These are phyloP conservation scores for Distichodus sexfasciatus DNA, from an alignment of 2,797 vertebrate species.

Conservation along the genomic window DNA sequence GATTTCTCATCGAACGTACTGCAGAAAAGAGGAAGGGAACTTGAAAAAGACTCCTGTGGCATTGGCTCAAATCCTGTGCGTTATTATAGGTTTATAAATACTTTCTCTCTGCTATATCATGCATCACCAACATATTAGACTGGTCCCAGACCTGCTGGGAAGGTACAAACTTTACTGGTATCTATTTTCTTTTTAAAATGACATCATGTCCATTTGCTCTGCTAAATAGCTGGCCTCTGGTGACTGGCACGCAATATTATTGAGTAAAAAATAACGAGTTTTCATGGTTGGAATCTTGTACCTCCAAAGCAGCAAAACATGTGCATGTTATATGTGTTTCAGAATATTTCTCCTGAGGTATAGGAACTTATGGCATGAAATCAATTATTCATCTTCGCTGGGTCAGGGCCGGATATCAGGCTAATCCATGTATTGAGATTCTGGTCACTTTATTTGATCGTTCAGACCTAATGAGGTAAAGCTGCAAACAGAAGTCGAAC, in stretches of 20 bases:
- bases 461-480: constrained; percentile 7
- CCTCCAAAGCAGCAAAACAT: constrained; percentile 5
- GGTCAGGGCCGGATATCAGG: constrained; percentile 33
- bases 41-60: constrained; percentile 26
- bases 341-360: constrained; percentile 15
- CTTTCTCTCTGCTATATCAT: constrained; percentile 3
- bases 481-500: neutral
- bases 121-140: constrained; percentile 12
- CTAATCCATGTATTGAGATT: constrained; percentile 12
- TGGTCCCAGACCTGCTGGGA: constrained; percentile 54
- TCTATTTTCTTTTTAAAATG: constrained; percentile 28
- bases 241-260: constrained; percentile 31
- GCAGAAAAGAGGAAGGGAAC: constrained; percentile 19
- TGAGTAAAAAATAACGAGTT: constrained; percentile 31
- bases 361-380: neutral
- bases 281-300: neutral
- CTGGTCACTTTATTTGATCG: constrained; percentile 12
- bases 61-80: constrained; percentile 36
- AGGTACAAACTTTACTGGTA: constrained; percentile 10
- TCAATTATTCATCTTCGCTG: constrained; percentile 19
- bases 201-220: constrained; percentile 35
- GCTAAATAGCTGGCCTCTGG: constrained; percentile 34
- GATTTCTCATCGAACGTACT: constrained; percentile 21
- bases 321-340: neutral
- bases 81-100: constrained; percentile 29